Evolutionary conservation across 2,888 invertebrate species (phyloP), one percentile per base, ranked within the genome.

Genomic region (Drosophila picticornis): DNA sequence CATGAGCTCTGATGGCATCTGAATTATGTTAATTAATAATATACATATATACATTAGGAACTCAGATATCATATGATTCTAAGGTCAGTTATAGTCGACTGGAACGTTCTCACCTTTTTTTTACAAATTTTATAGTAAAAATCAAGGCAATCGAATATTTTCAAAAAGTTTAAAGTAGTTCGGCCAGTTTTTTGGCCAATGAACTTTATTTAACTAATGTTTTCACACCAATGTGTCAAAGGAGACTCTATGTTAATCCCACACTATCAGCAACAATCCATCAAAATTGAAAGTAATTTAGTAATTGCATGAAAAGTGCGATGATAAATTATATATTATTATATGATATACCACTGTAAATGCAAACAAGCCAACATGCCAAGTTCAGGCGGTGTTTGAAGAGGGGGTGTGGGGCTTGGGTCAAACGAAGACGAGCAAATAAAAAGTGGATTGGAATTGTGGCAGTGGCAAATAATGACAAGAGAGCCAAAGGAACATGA

Each of bases 331-430:
- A 72, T 56, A 71, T 68, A 78, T 75, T 68, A 70, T 80, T 46
- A 46, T 46, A 25, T 16, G 25, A 25, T 72, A 72, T 53, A 48
- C 73, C 84, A 81, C 72, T 81, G 84, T 81, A 69, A 69, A 59
- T 69, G 50, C 68, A 76, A 81, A 82, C 75, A 84, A 77, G 58
- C 72, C 71, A 72, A 72, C 88, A 74, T 70, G 84, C 61, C 77
- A 84, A 75, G 77, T 71, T 84, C 72, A 64, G 48, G 40, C 22
- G 22, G 2, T 25, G 22, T 13, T 34, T 27, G 16, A 2, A 25
- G 46, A 51, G 40, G 51, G 36, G 11, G 25, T 36, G 32, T 32
- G 27, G 38, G 59, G 27, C 50, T 56, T 16, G 51, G 59, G 52
- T 60, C 48, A 58, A 64, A 58, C 67, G 63, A 69, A 76, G 73